Base-by-base conservation (phyloP, 2,888 invertebrate species). In the Muscina levida region DNA sequence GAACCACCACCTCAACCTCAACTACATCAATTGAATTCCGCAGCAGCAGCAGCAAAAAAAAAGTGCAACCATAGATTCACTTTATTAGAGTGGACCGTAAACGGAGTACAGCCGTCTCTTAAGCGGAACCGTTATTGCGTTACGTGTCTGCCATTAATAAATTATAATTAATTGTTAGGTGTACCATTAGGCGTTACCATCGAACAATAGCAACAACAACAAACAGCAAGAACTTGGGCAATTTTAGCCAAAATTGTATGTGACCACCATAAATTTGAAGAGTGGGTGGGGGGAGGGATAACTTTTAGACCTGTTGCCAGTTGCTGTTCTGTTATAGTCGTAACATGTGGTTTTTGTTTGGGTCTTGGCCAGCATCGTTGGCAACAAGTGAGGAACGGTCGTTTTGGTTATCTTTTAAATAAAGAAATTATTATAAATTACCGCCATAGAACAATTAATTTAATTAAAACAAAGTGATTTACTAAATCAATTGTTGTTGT, bases 161-260 rank as follows among this genome's bases (percentile, higher is more conserved):
- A 81, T 81, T 77, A 75, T 72, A 81, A 77, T 77, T 81, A 81
- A 81, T 81, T 81, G 77, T 77, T 62, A 77, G 81, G 81, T 81
- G 81, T 77, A 77, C 72, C 74, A 81, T 81, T 77, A 81, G 81
- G 81, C 81, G 81, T 81, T 68, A 77, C 81, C 77, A 77, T 75
- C 81, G 77, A 62, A 77, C 76, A 48, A 51, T 19, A 70, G 44
- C 22, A 68, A 67, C 66, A 72, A 31, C 15, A 53, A 37, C n/a
- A 67, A 51, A n/a, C 31, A 19, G 48, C 19, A 65, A 11, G 31
- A 19, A 10, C 53, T 42, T 8, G 37, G 44, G 39, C 57, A 42
- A 74, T 19, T 17, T 74, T 31, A 31, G 31, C 31, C 31, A 31
- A 31, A 31, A 31, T 31, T 8, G 31, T 68, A 57, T 77, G 31